Evolutionary conservation across 2,113 vertebrate genomes (phyloP).

Genomic region (Triplophysa tibetana): DNA sequence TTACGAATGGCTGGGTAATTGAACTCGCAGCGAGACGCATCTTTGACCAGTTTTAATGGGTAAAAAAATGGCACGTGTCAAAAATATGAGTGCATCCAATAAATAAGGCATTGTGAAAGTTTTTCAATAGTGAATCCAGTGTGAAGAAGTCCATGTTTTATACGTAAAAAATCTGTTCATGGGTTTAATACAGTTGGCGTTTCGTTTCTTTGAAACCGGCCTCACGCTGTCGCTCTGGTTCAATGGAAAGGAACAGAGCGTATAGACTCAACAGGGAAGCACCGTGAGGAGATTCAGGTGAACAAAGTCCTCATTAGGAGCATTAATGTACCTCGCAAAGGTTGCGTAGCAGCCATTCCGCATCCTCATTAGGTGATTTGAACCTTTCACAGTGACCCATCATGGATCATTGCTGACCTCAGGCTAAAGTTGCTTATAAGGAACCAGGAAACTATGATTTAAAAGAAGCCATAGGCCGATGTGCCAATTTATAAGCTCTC

Average conservation of each 20-base stretch:
- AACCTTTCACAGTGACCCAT: slow-evolving; percentile 45
- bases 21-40: background rate
- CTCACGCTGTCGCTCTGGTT: slow-evolving; percentile 13
- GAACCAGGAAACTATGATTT: background rate
- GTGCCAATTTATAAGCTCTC: slow-evolving; percentile 37
- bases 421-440: slow-evolving; percentile 20
- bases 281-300: background rate
- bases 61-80: slow-evolving; percentile 7
- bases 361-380: slow-evolving; percentile 35
- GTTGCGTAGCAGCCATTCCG: slow-evolving; percentile 26
- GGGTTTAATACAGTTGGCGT: background rate
- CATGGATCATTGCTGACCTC: slow-evolving; percentile 39
- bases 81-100: background rate
- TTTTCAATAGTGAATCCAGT: background rate
- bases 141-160: background rate
- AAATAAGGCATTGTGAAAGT: background rate
- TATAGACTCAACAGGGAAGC: slow-evolving; percentile 7
- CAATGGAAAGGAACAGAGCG: slow-evolving; percentile 13
- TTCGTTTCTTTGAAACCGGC: background rate
- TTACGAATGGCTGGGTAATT: slow-evolving; percentile 1
- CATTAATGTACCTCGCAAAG: slow-evolving; percentile 20
- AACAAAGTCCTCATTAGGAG: slow-evolving; percentile 48
- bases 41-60: background rate
- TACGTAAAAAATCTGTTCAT: background rate
- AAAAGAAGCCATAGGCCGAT: background rate